Evolutionary conservation across 2,797 vertebrate genomes (phyloP).

Genomic region (Antrozous pallidus): DNA sequence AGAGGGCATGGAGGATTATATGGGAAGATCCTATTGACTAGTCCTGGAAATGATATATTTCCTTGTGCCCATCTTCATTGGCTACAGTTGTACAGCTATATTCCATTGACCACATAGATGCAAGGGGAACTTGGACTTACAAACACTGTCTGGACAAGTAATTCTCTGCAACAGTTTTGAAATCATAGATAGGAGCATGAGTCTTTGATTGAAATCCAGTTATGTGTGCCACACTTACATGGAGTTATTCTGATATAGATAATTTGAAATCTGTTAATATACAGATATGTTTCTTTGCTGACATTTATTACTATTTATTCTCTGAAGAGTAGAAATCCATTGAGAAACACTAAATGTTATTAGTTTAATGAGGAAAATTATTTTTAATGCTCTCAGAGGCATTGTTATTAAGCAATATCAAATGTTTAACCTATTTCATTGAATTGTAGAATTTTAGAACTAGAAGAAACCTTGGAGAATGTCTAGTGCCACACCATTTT

Average conservation of each 20-base stretch:
- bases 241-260: background rate
- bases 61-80: background rate
- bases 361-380: background rate
- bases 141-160: background rate
- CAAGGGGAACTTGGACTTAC: background rate
- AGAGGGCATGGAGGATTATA: background rate
- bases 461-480: background rate
- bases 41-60: background rate
- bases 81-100: background rate
- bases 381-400: background rate
- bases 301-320: background rate
- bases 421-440: slow-evolving; percentile 8
- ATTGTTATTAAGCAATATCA: background rate
- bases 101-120: background rate
- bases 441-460: slow-evolving; percentile 8
- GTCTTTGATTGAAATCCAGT: background rate
- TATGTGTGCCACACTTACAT: background rate
- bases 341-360: background rate
- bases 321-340: background rate
- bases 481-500: background rate
- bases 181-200: background rate
- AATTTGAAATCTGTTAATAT: background rate
- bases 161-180: background rate
- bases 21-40: background rate
- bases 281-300: slow-evolving; percentile 25